Evolutionary conservation across 2,797 vertebrate genomes (phyloP).

Genomic region (Rhabdophis nuchalis): DNA sequence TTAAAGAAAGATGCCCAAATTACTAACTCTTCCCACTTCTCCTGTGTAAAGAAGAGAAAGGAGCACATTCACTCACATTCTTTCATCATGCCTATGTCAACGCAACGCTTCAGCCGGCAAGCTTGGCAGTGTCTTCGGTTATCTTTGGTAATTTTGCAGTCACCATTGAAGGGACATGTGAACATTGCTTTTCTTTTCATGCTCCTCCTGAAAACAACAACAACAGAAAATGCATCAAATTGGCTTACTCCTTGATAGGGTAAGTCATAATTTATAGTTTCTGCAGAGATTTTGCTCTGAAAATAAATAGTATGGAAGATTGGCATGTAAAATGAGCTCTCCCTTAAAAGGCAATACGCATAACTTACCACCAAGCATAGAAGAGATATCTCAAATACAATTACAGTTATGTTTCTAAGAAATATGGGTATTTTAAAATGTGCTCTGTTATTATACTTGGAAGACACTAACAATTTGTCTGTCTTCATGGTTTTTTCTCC

Average conservation of each 20-base stretch:
- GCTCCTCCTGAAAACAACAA: slow-evolving; percentile 79
- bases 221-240: not conserved
- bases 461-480: no score
- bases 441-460: not conserved
- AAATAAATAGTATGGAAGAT: fast-evolving
- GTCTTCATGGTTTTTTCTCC: not conserved
- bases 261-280: not conserved
- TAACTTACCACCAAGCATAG: not conserved
- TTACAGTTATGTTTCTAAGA: not conserved
- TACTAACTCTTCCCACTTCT: not conserved
- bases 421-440: fast-evolving
- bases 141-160: slow-evolving; percentile 95
- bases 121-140: slow-evolving; percentile 97
- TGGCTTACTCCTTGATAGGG: not conserved
- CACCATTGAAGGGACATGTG: slow-evolving; percentile 89
- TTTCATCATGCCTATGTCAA: slow-evolving; percentile 88
- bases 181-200: slow-evolving; percentile 96
- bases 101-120: slow-evolving; percentile 91
- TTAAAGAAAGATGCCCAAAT: not conserved
- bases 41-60: not conserved
- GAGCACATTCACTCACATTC: slow-evolving; percentile 81
- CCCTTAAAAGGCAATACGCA: fast-evolving
- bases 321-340: fast-evolving
- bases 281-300: not conserved
- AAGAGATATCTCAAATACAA: not conserved